Evolutionary conservation across 1,140 invertebrate genomes (phyloP).

Genomic region (Augochlora pura): DNA sequence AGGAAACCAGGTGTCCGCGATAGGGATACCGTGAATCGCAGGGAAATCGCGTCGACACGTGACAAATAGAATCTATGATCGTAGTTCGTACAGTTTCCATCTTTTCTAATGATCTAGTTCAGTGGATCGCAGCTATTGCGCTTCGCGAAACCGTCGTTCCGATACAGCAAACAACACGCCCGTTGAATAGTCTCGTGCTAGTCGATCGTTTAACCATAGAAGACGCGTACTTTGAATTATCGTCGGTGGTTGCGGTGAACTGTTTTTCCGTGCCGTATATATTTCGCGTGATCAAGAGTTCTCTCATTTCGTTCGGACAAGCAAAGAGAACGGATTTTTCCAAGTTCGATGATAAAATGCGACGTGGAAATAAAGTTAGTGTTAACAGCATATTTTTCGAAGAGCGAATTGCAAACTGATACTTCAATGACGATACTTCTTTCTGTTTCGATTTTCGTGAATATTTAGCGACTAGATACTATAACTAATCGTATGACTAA

Average conservation of each 20-base stretch:
- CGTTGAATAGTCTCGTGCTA: constrained; percentile 6
- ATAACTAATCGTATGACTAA: neutral
- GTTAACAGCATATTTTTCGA: neutral
- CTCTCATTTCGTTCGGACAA: too few species aligned
- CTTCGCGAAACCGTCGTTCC: constrained; percentile 33
- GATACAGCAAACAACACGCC: neutral
- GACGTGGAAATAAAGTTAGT: constrained; percentile 11
- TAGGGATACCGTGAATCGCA: constrained; percentile 9
- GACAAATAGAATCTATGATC: constrained; percentile 18
- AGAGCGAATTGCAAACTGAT: neutral
- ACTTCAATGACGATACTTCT: neutral
- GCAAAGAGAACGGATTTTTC: neutral
- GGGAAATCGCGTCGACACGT: neutral
- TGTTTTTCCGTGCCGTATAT: too few species aligned
- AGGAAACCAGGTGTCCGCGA: constrained; percentile 15
- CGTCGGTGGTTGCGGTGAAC: too few species aligned
- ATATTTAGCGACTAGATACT: neutral
- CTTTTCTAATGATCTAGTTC: neutral
- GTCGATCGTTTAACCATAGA: constrained; percentile 12
- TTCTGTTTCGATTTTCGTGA: neutral
- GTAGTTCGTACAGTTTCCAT: constrained; percentile 9
- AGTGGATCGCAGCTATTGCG: neutral
- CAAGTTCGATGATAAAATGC: neutral
- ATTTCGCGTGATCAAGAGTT: too few species aligned
- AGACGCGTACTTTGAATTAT: too few species aligned